These are phyloP conservation scores for Periophthalmodon schlosseri DNA, from an alignment of 2,113 vertebrate species.

Conservation along the genomic window DNA sequence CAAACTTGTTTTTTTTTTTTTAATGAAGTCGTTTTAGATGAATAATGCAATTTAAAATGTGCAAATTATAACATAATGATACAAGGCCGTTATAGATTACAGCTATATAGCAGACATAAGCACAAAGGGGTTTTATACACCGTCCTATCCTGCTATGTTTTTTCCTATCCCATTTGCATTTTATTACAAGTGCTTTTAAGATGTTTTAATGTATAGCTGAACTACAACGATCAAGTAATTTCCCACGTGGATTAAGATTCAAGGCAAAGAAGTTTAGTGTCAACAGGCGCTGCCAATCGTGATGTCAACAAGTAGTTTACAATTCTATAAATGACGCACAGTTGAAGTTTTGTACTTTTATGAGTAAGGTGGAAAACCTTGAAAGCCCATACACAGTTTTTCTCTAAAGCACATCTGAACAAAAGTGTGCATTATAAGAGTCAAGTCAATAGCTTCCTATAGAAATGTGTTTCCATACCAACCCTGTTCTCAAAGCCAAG, in stretches of 20 bases:
- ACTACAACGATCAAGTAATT: too few species aligned
- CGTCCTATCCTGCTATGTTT: too few species aligned
- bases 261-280: background rate
- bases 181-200: too few species aligned
- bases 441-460: background rate
- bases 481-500: background rate
- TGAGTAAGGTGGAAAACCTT: background rate
- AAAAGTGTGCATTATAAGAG: background rate
- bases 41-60: too few species aligned
- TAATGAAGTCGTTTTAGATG: too few species aligned
- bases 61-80: too few species aligned
- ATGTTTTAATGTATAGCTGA: too few species aligned
- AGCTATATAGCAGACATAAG: too few species aligned
- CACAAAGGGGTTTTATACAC: too few species aligned
- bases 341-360: background rate
- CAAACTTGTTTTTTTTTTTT: too few species aligned
- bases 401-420: background rate
- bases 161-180: too few species aligned
- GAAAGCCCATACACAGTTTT: background rate
- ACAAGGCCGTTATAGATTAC: too few species aligned
- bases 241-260: background rate
- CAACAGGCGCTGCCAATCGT: background rate
- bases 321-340: background rate
- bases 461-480: slow-evolving; percentile 10
- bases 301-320: background rate